phyloP scores from a whole-genome alignment of 2,888 invertebrate species.

The Metalampra italica region DNA sequence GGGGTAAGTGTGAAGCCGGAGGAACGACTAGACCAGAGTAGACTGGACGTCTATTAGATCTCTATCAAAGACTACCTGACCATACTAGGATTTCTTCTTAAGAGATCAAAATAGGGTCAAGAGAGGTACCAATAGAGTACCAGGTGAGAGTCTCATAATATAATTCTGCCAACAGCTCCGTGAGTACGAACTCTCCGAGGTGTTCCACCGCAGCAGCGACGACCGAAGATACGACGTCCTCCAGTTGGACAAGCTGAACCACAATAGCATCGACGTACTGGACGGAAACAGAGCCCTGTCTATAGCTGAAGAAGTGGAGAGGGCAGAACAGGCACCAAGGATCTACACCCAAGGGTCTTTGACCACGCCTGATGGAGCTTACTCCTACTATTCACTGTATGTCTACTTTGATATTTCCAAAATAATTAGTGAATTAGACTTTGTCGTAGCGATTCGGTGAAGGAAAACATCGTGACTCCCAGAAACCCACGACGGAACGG shows the following conservation, averaged over 20 bases:
- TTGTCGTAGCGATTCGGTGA: no score
- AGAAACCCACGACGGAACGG: no score
- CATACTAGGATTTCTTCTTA: no score
- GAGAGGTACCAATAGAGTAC: no score
- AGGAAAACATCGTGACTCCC: no score
- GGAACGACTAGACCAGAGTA: no score
- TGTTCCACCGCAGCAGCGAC: slow-evolving; percentile 90
- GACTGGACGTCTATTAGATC: no score
- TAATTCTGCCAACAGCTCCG: slow-evolving; percentile 81
- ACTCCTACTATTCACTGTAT: slow-evolving; percentile 70
- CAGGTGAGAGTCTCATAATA: background rate
- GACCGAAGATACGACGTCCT: slow-evolving; percentile 86
- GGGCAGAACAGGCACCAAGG: slow-evolving; percentile 82
- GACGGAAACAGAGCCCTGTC: slow-evolving; percentile 86
- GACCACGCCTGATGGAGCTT: slow-evolving; percentile 64
- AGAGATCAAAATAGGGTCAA: no score
- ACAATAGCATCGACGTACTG: slow-evolving; percentile 79
- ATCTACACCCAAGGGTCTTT: slow-evolving; percentile 71
- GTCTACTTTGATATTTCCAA: slow-evolving; percentile 19
- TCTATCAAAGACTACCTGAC: no score
- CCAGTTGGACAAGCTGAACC: slow-evolving; percentile 77
- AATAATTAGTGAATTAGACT: background rate
- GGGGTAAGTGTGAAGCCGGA: no score
- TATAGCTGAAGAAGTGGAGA: slow-evolving; percentile 88
- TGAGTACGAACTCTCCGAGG: slow-evolving; percentile 92